Percentiles rank a stretch among this genome's conserved stretches.
These are phyloP conservation scores for Aphidoletes aphidimyza DNA, from an alignment of 2,888 invertebrate genomes.

Conservation along the genomic window DNA sequence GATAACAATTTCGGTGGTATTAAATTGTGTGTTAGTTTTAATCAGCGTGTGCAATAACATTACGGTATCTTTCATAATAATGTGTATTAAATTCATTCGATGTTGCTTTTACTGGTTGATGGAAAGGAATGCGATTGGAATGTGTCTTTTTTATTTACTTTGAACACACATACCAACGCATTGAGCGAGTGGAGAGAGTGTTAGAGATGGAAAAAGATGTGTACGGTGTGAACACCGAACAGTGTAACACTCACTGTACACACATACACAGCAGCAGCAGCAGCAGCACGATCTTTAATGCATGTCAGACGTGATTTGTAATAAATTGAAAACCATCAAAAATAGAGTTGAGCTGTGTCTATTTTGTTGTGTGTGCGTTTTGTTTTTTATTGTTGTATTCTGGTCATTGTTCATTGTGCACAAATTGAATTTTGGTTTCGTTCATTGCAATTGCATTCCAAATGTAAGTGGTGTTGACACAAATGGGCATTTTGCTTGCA, in stretches of 20 bases:
- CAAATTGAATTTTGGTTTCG: not conserved
- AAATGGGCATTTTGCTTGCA: not conserved
- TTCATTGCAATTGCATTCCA: not conserved
- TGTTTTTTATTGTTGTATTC: not conserved
- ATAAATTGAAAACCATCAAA: not conserved
- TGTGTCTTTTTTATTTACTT: conserved; percentile 1
- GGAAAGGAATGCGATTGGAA: conserved; percentile 11
- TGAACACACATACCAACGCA: not conserved
- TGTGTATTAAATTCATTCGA: not conserved
- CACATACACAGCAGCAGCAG: no score
- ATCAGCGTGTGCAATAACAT: not conserved
- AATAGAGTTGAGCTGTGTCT: not conserved
- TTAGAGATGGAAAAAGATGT: not conserved
- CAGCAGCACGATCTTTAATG: not conserved
- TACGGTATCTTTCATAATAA: not conserved
- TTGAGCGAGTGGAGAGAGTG: not conserved
- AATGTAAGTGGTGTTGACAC: not conserved
- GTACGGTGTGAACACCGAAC: not conserved
- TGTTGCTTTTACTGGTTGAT: not conserved
- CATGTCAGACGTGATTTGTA: not conserved
- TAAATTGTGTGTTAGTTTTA: no score
- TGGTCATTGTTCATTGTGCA: conserved; percentile 6
- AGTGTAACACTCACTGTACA: not conserved
- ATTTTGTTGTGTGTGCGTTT: no score
- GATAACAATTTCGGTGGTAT: no score